Conservation (phyloP, 2,888 invertebrate genomes). For the Choristoneura rosaceana region DNA sequence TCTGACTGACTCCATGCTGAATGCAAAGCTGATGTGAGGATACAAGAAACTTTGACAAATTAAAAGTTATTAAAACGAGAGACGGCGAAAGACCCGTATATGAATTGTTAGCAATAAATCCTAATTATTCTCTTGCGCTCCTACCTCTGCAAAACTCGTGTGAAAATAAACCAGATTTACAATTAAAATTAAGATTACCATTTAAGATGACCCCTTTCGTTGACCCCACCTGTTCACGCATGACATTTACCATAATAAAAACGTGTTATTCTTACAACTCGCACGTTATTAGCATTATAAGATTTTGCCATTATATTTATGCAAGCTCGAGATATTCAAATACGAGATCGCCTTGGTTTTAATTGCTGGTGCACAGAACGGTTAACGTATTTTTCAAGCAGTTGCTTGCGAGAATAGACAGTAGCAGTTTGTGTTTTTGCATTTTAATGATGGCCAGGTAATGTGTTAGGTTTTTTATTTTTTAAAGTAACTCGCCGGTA, state of each 20-base stretch:
- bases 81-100: no score
- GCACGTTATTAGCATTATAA: conserved; percentile 61
- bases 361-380: conserved; percentile 38
- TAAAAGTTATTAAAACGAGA: not conserved
- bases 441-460: not conserved
- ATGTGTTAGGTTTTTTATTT: not conserved
- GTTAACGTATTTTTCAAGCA: conserved; percentile 12
- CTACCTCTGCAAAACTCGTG: conserved; percentile 48
- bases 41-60: not conserved
- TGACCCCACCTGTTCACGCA: conserved; percentile 78
- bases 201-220: conserved; percentile 67
- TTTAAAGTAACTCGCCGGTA: not conserved
- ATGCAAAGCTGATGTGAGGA: no score
- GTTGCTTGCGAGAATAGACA: conserved; percentile 5
- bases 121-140: not conserved
- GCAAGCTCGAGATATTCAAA: conserved; percentile 14
- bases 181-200: conserved; percentile 62
- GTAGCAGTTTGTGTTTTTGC: conserved; percentile 13
- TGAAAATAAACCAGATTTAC: conserved; percentile 63
- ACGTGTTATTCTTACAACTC: conserved; percentile 57
- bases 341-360: conserved; percentile 8
- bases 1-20: no score
- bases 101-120: not conserved
- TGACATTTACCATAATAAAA: conserved; percentile 50
- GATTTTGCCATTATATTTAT: conserved; percentile 47